Conservation (phyloP, 2,888 invertebrate species). For the Strigamia maritima region DNA sequence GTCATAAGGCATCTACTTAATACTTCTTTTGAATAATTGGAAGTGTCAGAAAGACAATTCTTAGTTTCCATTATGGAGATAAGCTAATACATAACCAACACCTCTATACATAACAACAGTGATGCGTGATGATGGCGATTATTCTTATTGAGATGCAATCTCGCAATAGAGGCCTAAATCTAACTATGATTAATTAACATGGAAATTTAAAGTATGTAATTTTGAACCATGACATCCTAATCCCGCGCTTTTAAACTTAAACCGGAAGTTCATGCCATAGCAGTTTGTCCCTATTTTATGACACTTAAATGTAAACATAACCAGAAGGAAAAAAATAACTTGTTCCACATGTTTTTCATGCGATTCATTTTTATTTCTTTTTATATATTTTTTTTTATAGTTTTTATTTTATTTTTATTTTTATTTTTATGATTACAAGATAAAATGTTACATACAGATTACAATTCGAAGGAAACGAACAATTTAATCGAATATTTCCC, state of each 20-base stretch:
- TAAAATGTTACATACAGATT: background rate
- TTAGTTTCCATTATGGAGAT: too few relatives aligned
- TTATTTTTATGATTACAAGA: background rate
- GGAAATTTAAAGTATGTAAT: background rate
- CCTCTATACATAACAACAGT: background rate
- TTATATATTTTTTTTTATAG: too few relatives aligned
- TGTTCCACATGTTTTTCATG: background rate
- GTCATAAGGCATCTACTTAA: background rate
- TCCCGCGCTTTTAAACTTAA: background rate
- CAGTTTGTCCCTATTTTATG: background rate
- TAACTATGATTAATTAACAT: background rate
- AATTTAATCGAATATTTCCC: background rate
- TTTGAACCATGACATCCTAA: background rate
- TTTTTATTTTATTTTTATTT: too few relatives aligned
- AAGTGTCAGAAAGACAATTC: background rate
- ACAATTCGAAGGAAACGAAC: background rate
- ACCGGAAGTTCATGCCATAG: background rate
- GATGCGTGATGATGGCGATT: background rate
- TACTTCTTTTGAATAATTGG: background rate
- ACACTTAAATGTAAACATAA: background rate
- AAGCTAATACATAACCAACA: too few relatives aligned
- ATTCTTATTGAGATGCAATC: too few relatives aligned
- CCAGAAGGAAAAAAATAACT: background rate
- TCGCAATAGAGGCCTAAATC: too few relatives aligned
- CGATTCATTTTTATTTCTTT: too few relatives aligned